Evolutionary conservation across 1,140 invertebrate species (phyloP), one percentile per base, ranked within the genome.

Genomic region (Caerostris darwini): DNA sequence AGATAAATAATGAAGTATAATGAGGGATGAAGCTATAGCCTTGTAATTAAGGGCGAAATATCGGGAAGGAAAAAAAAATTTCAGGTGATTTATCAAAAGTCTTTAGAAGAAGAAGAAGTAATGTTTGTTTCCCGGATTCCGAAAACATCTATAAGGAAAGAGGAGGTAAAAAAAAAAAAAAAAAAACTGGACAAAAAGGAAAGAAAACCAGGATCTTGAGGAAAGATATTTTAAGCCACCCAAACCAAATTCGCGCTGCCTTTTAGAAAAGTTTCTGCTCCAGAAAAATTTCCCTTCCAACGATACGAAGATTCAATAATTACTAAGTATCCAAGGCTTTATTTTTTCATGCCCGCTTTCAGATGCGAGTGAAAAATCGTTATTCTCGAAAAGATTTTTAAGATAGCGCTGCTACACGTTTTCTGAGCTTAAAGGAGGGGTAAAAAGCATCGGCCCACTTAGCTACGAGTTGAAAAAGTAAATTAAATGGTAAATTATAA

Each of bases 1-100:
- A 94, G 92, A 94, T 94, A 94, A 94, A 89, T 94, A 94, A 94
- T 94, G 92, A 94, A 94, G 92, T 85, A 88, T 94, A 94, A 94
- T 94, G 92, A 94, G 71, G 86, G 69, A 88, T 94, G 92, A 82
- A 82, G 54, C 50, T 88, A 81, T 88, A 59, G 69, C 54, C 81
- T 54, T 86, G 92, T 94, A 94, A 94, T 94, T 94, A 94, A 94
- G 85, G 92, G 69, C 57, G 92, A 54, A 89, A 89, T 94, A 94
- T 94, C 71, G 92, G 85, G 57, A 34, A 12, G 82, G 59, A 61
- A 58, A 91, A 91, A 91, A 87, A 69, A 81, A 82, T 17, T 69
- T 82, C 53, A 14, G 92, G 92, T 89, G 92, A 94, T 94, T 94
- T 94, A 94, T 94, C 92, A 94, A 94, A 94, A 94, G 69, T 71